Evolutionary conservation across 2,888 invertebrate genomes (phyloP), one percentile per base, ranked within the genome.

Genomic region (Leptinotarsa juncta): DNA sequence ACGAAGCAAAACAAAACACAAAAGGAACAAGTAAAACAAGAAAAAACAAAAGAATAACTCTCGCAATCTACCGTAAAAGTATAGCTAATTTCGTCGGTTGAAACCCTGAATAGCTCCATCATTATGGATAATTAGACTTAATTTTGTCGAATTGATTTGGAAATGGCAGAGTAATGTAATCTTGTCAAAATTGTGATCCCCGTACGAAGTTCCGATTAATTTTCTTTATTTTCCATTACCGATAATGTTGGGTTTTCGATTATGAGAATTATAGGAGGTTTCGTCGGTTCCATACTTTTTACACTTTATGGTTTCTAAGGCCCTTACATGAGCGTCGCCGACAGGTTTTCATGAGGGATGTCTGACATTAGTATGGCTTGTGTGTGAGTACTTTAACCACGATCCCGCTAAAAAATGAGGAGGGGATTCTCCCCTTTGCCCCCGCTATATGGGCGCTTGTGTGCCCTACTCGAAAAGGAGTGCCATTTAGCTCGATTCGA

Each of bases 71-170:
- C 78, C 77, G 77, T 79, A 75, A 79, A 81, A 79, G 78, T 80
- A 79, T 74, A 65, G 80, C 76, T 81, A 81, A 80, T 81, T 81
- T 81, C 65, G 80, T 73, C 51, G 71, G 68, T 67, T 73, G 67
- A 76, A 65, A 71, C 75, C 74, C 79, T 75, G 78, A 84, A 84
- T 82, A 81, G 82, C 83, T 81, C 82, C 80, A 82, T 84, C 83
- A 86, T 86, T 86, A 86, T 84, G 79, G 80, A 83, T 84, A 85
- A 86, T 86, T 86, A 86, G 85, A 83, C 80, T 80, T 83, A 86
- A 86, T 86, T 83, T 82, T 81, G 80, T 77, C 78, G 84, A 84
- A 86, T 84, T 85, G 85, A 86, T 85, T 86, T 84, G 83, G 82
- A 83, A 84, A 83, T 82, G 57, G 80, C 81, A 81, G 82, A 83